Evolutionary conservation across 2,888 invertebrate genomes (phyloP).

Genomic region (Scrobipalpa atriplicella): DNA sequence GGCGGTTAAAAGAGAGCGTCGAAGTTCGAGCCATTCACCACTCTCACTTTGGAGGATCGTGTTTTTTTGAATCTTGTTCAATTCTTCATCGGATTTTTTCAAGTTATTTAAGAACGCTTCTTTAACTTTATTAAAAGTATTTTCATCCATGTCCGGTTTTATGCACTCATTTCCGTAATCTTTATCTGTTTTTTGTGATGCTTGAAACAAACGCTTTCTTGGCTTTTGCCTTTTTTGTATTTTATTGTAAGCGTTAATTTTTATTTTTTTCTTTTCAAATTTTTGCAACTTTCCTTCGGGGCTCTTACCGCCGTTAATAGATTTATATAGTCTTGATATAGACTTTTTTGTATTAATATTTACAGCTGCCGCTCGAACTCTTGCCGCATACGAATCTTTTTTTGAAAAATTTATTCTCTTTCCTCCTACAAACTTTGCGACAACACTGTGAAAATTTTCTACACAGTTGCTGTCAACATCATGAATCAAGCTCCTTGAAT

Average conservation of each 20-base stretch:
- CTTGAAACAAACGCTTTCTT: slow-evolving; percentile 22
- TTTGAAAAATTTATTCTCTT: slow-evolving; percentile 29
- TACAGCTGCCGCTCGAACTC: slow-evolving; percentile 8
- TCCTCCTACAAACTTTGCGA: slow-evolving; percentile 31
- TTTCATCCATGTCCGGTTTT: slow-evolving; percentile 29
- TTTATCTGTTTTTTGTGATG: not conserved
- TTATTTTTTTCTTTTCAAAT: not conserved
- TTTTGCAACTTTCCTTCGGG: slow-evolving; percentile 14
- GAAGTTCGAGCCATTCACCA: slow-evolving; percentile 33
- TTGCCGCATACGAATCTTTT: not conserved
- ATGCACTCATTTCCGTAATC: slow-evolving; percentile 31
- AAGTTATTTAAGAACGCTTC: slow-evolving; percentile 27
- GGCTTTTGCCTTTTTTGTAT: slow-evolving; percentile 10
- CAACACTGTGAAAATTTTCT: no score
- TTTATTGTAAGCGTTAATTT: slow-evolving; percentile 8
- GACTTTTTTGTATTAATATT: slow-evolving; percentile 24
- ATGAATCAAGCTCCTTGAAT: slow-evolving; percentile 27
- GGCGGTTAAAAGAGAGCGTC: slow-evolving; percentile 31
- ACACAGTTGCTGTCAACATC: slow-evolving; percentile 33
- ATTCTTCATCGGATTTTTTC: slow-evolving; percentile 24
- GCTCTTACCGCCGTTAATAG: slow-evolving; percentile 22
- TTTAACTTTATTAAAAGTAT: slow-evolving; percentile 19
- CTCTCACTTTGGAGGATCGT: slow-evolving; percentile 33
- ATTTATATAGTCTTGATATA: slow-evolving; percentile 22
- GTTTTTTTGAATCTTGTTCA: slow-evolving; percentile 23